Evolutionary conservation across 2,113 vertebrate genomes (phyloP).

Genomic region (Coryphaenoides rupestris): DNA sequence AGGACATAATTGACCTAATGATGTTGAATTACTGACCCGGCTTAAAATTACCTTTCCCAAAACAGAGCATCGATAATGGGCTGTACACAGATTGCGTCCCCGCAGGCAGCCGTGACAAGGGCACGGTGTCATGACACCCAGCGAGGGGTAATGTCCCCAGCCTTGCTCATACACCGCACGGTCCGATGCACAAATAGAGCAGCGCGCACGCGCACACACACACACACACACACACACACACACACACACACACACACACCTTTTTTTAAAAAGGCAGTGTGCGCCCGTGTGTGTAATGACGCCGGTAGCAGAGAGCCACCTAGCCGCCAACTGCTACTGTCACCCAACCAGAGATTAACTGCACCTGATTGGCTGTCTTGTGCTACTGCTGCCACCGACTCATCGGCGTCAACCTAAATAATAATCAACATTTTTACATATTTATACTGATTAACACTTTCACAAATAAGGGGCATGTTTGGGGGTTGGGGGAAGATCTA

Average conservation of each 20-base stretch:
- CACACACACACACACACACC: slow-evolving; percentile 5
- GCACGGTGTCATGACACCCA: slow-evolving; percentile 53
- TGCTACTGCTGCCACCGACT: slow-evolving; percentile 13
- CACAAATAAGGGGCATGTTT: no score
- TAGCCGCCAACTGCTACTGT: slow-evolving; percentile 52
- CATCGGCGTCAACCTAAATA: slow-evolving; percentile 52
- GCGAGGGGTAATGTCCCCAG: slow-evolving; percentile 58
- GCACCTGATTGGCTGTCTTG: slow-evolving; percentile 64
- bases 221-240: no score
- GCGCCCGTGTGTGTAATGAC: slow-evolving; percentile 61
- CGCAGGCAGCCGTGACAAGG: slow-evolving; percentile 49
- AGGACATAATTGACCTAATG: neutral
- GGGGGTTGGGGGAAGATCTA: slow-evolving; percentile 16
- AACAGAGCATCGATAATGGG: slow-evolving; percentile 29
- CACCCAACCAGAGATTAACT: slow-evolving; percentile 66
- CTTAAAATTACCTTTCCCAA: no score
- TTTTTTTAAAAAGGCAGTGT: slow-evolving; percentile 51
- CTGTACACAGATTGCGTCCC: slow-evolving; percentile 50
- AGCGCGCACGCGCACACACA: slow-evolving; percentile 13
- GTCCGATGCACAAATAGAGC: slow-evolving; percentile 65
- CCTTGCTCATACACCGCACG: slow-evolving; percentile 62
- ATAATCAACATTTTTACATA: slow-evolving; percentile 38
- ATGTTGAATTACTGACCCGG: no score
- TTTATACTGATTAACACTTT: slow-evolving; percentile 17
- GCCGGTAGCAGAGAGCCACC: slow-evolving; percentile 44